These are phyloP conservation scores for Corythornis leucogaster DNA, from an alignment of 2,797 vertebrate genomes.

Conservation along the genomic window DNA sequence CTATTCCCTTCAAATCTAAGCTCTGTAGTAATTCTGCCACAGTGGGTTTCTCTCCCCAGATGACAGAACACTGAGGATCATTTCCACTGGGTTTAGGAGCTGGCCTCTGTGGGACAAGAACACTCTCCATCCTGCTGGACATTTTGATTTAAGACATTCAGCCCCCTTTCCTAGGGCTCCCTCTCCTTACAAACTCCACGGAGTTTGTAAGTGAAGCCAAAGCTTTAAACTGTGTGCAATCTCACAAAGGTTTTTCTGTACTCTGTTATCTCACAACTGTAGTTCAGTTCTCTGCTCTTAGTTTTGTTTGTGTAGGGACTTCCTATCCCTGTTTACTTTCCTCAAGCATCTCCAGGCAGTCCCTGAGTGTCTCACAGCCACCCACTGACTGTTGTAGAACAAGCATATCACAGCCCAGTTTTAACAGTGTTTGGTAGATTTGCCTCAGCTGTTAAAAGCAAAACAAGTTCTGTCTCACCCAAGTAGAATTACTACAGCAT, in stretches of 20 bases:
- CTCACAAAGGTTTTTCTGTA: background rate
- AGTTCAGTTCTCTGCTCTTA: background rate
- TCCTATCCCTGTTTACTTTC: background rate
- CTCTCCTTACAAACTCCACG: background rate
- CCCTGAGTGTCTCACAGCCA: background rate
- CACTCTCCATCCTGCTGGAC: background rate
- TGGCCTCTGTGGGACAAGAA: background rate
- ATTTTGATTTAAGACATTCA: background rate
- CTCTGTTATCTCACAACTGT: background rate
- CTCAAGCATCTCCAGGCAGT: background rate
- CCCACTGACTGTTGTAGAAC: background rate
- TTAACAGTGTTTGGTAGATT: background rate
- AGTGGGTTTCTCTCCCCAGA: background rate
- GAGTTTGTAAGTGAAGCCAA: background rate
- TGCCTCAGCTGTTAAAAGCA: background rate
- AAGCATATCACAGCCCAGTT: background rate
- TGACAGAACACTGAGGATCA: background rate
- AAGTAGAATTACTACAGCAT: background rate
- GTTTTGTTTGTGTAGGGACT: background rate
- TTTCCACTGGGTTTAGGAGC: background rate
- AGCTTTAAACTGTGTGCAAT: background rate
- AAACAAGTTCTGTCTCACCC: background rate
- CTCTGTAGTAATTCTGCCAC: background rate
- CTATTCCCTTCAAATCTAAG: background rate
- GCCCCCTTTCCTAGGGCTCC: background rate